phyloP scores from a whole-genome alignment of 2,113 vertebrate species.

The Trinectes maculatus region DNA sequence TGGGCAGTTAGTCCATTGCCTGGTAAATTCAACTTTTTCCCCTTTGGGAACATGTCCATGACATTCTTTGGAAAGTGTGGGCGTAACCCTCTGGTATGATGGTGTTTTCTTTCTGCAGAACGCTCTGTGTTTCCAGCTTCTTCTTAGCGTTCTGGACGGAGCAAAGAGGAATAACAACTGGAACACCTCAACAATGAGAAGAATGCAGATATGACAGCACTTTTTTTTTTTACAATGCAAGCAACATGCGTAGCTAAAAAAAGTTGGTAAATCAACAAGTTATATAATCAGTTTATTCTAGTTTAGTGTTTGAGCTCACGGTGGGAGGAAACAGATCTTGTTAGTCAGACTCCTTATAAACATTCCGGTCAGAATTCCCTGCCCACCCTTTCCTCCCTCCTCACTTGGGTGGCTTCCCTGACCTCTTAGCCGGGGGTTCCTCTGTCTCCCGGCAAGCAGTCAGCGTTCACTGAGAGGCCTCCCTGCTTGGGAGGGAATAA shows the following conservation, averaged over 20 bases:
- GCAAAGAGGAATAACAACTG: constrained; percentile 52
- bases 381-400: constrained; percentile 14
- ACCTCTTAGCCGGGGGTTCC: constrained; percentile 58
- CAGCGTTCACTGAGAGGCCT: constrained; percentile 52
- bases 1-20: constrained; percentile 66
- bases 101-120: constrained; percentile 66
- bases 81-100: constrained; percentile 71
- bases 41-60: constrained; percentile 70
- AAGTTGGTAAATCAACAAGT: constrained; percentile 3
- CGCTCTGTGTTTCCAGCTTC: constrained; percentile 61
- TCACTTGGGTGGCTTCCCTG: constrained; percentile 53
- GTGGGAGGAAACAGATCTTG: constrained; percentile 14
- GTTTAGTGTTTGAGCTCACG: constrained; percentile 1
- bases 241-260: constrained; percentile 19
- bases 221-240: constrained; percentile 28
- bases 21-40: constrained; percentile 61
- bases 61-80: constrained; percentile 78
- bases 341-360: constrained; percentile 27
- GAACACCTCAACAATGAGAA: constrained; percentile 63
- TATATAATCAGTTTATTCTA: constrained; percentile 6
- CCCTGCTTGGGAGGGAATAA: constrained; percentile 50
- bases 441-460: constrained; percentile 37
- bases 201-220: constrained; percentile 64
- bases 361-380: constrained; percentile 41
- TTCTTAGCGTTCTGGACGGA: constrained; percentile 58